phyloP scores from a whole-genome alignment of 2,113 vertebrate genomes.

The Capricornis sumatraensis region DNA sequence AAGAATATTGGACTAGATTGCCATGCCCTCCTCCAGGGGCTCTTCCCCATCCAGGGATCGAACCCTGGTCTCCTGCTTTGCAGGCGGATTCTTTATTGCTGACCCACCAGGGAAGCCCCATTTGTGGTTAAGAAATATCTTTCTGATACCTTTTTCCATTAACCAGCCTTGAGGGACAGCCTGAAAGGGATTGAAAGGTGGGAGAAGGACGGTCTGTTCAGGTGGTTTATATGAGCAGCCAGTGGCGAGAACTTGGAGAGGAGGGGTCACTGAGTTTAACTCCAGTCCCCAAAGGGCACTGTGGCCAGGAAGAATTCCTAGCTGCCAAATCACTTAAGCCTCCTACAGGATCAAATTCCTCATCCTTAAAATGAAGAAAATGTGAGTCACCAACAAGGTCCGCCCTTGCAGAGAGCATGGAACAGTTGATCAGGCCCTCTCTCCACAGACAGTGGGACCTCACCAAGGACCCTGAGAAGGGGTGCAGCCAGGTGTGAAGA shows the following conservation, averaged over 20 bases:
- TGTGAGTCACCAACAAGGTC: neutral
- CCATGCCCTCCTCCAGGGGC: neutral
- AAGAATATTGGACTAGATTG: neutral
- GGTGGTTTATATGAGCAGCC: neutral
- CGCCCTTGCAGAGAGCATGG: neutral
- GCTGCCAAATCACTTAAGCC: neutral
- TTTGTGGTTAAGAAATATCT: neutral
- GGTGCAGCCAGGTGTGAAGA: neutral
- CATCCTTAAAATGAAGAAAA: conserved; percentile 38
- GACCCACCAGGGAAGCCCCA: neutral
- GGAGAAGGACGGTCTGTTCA: neutral
- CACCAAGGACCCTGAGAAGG: neutral
- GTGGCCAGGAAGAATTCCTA: neutral
- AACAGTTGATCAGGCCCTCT: neutral
- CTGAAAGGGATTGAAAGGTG: neutral
- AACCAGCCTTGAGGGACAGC: neutral
- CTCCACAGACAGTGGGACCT: neutral
- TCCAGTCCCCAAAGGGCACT: neutral
- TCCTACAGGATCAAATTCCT: conserved; percentile 32
- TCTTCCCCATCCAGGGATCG: neutral
- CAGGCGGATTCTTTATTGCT: neutral
- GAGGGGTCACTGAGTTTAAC: neutral
- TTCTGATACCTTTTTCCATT: neutral
- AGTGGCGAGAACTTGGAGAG: neutral
- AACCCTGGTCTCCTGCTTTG: neutral